Percentiles rank a stretch among this genome's conserved stretches.
phyloP scores from a whole-genome alignment of 2,113 vertebrate genomes.

The Sitta europaea region DNA sequence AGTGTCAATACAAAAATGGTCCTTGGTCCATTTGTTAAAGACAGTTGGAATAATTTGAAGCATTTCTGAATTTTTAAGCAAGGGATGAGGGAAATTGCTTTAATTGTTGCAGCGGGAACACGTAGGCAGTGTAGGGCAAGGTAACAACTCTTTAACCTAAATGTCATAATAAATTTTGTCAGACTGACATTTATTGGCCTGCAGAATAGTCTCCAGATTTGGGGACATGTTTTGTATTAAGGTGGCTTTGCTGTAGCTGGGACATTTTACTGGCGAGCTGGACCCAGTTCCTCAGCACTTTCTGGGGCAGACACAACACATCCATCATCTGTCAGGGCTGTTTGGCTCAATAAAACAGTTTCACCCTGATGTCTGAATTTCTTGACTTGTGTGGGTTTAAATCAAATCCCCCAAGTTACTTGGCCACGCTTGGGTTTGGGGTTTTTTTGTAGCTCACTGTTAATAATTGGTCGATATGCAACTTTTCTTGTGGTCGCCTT shows the following conservation, averaged over 20 bases:
- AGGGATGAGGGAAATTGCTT: background rate
- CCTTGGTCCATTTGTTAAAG: background rate
- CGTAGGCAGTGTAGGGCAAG: background rate
- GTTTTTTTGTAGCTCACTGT: background rate
- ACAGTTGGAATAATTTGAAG: background rate
- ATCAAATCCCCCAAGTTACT: background rate
- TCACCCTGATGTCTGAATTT: constrained; percentile 32
- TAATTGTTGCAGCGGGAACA: background rate
- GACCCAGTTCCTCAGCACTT: background rate
- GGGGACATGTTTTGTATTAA: background rate
- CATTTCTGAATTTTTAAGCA: background rate
- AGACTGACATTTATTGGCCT: background rate
- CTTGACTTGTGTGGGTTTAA: constrained; percentile 39
- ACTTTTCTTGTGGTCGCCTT: constrained; percentile 76
- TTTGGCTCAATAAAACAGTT: background rate
- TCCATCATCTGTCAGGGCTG: background rate
- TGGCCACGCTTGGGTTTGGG: background rate
- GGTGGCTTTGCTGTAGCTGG: background rate
- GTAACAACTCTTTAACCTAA: background rate
- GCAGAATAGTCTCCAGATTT: background rate
- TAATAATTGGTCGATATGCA: constrained; percentile 70
- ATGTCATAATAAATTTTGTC: background rate
- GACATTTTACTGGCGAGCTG: background rate
- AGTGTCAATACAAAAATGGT: background rate
- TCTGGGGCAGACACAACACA: background rate